Conservation (phyloP, 2,113 vertebrate species). For the Sclerurus mexicanus region DNA sequence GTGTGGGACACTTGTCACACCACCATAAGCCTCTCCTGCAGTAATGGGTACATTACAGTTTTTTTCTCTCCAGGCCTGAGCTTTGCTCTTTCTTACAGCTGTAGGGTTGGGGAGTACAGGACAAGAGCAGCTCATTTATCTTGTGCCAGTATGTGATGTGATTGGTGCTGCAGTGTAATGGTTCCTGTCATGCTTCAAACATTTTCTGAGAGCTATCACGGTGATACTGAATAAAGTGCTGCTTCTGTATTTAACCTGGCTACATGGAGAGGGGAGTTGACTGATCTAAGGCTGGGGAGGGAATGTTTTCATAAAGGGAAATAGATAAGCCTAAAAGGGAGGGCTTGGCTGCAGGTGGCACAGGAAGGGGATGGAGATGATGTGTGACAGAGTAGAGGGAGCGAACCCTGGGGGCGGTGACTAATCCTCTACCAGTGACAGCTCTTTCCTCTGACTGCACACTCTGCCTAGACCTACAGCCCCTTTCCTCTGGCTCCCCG, state of each 20-base stretch:
- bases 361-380: background rate
- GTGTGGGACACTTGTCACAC: background rate
- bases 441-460: background rate
- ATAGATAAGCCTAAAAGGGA: background rate
- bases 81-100: background rate
- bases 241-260: background rate
- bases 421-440: background rate
- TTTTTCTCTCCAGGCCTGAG: background rate
- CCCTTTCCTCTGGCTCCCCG: accelerated
- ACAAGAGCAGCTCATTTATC: background rate
- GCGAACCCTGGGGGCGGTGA: background rate
- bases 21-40: background rate
- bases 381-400: background rate
- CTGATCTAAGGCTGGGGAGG: background rate
- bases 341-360: background rate
- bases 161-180: background rate
- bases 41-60: accelerated
- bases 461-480: accelerated
- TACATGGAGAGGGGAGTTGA: background rate
- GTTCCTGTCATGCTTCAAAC: background rate
- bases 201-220: background rate
- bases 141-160: background rate
- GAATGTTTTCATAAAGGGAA: background rate
- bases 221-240: background rate
- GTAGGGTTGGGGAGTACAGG: background rate